A percentile compares a stretch with the other conserved stretches of the same genome.
Conservation (phyloP, 2,797 vertebrate species). For the Chelonia mydas region DNA sequence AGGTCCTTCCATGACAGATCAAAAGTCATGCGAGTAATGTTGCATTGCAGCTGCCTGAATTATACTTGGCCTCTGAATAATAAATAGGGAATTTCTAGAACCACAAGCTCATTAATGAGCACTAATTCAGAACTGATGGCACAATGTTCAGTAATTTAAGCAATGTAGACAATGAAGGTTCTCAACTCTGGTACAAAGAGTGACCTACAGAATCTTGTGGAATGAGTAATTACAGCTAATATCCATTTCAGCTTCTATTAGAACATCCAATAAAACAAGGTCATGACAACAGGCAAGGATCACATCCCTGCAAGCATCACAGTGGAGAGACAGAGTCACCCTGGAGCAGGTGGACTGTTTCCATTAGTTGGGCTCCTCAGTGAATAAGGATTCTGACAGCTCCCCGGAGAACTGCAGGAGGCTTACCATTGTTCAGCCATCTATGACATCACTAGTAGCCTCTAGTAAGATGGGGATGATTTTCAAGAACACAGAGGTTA, state of each 20-base stretch:
- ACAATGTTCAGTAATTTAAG: constrained; percentile 81
- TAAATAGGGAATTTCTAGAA: constrained; percentile 81
- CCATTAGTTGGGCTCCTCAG: constrained; percentile 48
- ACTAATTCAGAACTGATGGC: constrained; percentile 82
- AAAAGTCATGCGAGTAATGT: constrained; percentile 71
- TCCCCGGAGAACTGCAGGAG: not conserved
- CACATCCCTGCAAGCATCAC: constrained; percentile 63
- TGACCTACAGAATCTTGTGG: constrained; percentile 75
- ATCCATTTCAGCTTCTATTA: constrained; percentile 81
- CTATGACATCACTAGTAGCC: not conserved
- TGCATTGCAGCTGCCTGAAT: constrained; percentile 75
- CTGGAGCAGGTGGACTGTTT: constrained; percentile 74
- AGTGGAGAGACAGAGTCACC: constrained; percentile 59
- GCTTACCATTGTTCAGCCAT: not conserved
- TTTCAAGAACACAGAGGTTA: constrained; percentile 45
- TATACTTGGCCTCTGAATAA: constrained; percentile 79
- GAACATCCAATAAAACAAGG: constrained; percentile 82
- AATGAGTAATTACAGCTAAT: constrained; percentile 84
- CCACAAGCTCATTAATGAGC: constrained; percentile 81
- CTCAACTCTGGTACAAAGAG: constrained; percentile 80
- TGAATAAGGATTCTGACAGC: constrained; percentile 71
- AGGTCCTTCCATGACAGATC: constrained; percentile 69
- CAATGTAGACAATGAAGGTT: constrained; percentile 80
- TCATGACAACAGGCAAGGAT: constrained; percentile 75
- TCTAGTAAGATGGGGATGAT: accelerated